Base-by-base conservation (phyloP, 2,797 vertebrate species). In the Hyperoplus immaculatus region DNA sequence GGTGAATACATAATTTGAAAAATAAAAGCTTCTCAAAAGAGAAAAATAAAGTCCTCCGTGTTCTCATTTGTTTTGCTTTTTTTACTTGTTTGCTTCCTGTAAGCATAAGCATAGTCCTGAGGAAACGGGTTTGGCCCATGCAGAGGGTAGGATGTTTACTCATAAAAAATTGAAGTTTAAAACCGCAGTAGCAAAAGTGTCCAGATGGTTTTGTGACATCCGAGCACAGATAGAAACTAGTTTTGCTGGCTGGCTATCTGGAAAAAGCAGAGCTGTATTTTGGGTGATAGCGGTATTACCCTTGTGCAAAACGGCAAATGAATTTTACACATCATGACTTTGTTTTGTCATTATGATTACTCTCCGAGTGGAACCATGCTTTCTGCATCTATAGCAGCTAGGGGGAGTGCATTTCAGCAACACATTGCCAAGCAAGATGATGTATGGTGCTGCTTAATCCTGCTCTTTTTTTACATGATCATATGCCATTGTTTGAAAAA, bases 331-430 rank as follows among this genome's bases (percentile, higher is more conserved):
- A 84, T 65, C 68, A 53, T 65, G 61, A 68, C 71, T 80, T 77
- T 72, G 77, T 88, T 89, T 84, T 90, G 80, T 80, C 69, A 86
- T 93, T 86, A 86, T 77, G 87, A 87, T 87, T 77, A 81, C 74
- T 74, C 70, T 76, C 55, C 84, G 84, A 61, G 85, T 90, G 80
- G 85, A 91, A 88, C 72, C 62, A 18, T 42, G 53, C 61, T 60
- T 73, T 62, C 43, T 50, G 57, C 62, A 45, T 83, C 71, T 67
- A 70, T 36, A 50, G 64, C 56, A 72, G 61, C 61, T 29, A 14
- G 50, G 14, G 64, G 64, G 69, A 72, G 65, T 39, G n/a, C 64
- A 62, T 86, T 81, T 79, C 70, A 83, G 16, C 74, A 64, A 53
- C 45, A n/a, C 18, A 59, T 57, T 69, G 81, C 74, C 67, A 77